Evolutionary conservation across 2,113 vertebrate genomes (phyloP), one percentile per base, ranked within the genome.

Genomic region (Gymnorhina tibicen): DNA sequence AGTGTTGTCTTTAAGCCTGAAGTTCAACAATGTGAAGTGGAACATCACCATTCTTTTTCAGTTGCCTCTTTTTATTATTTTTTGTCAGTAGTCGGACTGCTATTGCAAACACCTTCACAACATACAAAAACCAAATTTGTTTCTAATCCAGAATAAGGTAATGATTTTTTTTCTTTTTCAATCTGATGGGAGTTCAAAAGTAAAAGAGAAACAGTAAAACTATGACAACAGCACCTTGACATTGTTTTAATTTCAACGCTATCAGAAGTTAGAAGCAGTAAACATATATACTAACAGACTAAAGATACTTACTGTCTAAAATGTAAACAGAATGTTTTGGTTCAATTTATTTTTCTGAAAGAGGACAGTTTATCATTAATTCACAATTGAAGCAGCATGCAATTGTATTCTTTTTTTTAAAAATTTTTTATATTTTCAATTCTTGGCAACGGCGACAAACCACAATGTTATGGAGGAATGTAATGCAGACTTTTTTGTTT

Each of bases 311-410:
- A 99, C 98, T 99, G 98, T 98, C 98, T 99, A 99, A 98, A 99
- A 99, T 99, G 99, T 99, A 99, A 99, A 99, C 98, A 98, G 99
- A 99, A 99, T 98, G 98, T 99, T 99, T 99, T 99, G 99, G 99
- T 99, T 99, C 98, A 98, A 98, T 98, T 99, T 98, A 98, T 98
- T 98, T 98, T 98, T 98, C 97, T 98, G 98, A 98, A 98, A 99
- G 99, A 99, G 99, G 98, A 99, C 98, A 99, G 98, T 99, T 99
- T 98, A 97, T 98, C 98, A 98, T 99, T 97, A 98, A 99, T 99
- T 99, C 99, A 99, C 99, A 99, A 99, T 98, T 99, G 99, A 99
- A 99, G 99, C 99, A 99, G 99, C 99, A 99, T 99, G 99, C 99
- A 99, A 98, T 99, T 99, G 98, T 98, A 89, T 91, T 98, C 95